Evolutionary conservation across 2,797 vertebrate species (phyloP).

Genomic region (Crocidura indochinensis): DNA sequence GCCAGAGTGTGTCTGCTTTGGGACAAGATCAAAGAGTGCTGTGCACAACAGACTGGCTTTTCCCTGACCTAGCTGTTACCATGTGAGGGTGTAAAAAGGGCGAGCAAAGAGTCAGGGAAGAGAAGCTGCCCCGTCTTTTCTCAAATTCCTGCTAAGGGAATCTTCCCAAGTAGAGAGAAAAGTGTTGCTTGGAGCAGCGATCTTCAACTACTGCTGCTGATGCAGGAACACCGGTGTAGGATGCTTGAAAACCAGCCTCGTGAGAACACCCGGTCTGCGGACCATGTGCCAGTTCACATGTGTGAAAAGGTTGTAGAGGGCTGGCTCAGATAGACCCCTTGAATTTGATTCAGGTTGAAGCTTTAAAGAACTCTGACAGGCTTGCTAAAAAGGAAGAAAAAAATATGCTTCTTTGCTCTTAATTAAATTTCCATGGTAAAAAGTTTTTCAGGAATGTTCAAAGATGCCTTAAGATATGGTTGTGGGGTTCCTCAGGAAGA

Average conservation of each 20-base stretch:
- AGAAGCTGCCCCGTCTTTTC: background rate
- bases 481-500: background rate
- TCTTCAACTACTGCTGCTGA: too few species aligned
- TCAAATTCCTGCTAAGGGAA: background rate
- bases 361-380: background rate
- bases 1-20: background rate
- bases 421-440: background rate
- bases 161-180: background rate
- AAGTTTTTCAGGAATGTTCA: background rate
- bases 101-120: background rate
- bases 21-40: background rate
- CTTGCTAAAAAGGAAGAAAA: slow-evolving; percentile 6
- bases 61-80: background rate
- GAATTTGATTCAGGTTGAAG: background rate
- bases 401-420: slow-evolving; percentile 19
- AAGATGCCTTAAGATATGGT: background rate
- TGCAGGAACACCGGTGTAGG: too few species aligned
- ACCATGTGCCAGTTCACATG: too few species aligned
- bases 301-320: too few species aligned
- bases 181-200: too few species aligned
- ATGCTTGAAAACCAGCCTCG: too few species aligned
- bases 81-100: background rate
- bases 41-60: background rate
- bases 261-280: too few species aligned
- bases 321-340: too few species aligned